phyloP scores from a whole-genome alignment of 2,797 vertebrate genomes.

The Urocyon cinereoargenteus region DNA sequence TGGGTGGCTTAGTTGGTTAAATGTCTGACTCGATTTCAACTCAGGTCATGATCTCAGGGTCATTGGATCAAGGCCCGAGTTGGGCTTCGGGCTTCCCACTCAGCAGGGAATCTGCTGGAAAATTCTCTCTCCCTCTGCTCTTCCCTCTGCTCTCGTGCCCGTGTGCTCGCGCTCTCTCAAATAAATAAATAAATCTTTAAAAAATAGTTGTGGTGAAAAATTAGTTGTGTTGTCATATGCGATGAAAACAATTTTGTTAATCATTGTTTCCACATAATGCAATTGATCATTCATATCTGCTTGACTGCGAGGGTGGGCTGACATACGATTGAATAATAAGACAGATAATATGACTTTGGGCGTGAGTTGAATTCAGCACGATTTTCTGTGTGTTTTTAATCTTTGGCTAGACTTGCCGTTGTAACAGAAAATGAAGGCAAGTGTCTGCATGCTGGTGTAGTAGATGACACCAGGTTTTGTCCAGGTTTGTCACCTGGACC shows the following conservation, averaged over 20 bases:
- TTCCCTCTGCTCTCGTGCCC: not conserved
- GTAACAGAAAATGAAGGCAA: not conserved
- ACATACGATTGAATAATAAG: constrained; percentile 24
- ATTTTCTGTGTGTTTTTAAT: constrained; percentile 32
- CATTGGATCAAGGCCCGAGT: not conserved
- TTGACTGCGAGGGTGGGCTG: not conserved
- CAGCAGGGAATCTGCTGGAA: not conserved
- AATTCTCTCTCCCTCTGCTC: not conserved
- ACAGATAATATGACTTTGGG: not conserved
- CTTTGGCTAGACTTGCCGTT: not conserved
- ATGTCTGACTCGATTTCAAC: not conserved
- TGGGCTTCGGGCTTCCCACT: not conserved
- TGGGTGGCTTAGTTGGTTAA: not conserved
- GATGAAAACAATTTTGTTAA: constrained; percentile 54
- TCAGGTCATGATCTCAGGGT: not conserved
- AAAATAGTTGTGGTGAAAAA: not conserved
- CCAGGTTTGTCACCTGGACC: not conserved
- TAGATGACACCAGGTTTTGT: too few relatives aligned
- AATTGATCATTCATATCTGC: constrained; percentile 26
- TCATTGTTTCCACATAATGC: not conserved
- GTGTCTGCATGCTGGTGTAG: not conserved
- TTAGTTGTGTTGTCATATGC: not conserved
- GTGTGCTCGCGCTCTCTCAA: not conserved
- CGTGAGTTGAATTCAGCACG: not conserved
- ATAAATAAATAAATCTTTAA: not conserved